Conservation (phyloP, 2,888 invertebrate genomes). For the Heteromurus nitidus region DNA sequence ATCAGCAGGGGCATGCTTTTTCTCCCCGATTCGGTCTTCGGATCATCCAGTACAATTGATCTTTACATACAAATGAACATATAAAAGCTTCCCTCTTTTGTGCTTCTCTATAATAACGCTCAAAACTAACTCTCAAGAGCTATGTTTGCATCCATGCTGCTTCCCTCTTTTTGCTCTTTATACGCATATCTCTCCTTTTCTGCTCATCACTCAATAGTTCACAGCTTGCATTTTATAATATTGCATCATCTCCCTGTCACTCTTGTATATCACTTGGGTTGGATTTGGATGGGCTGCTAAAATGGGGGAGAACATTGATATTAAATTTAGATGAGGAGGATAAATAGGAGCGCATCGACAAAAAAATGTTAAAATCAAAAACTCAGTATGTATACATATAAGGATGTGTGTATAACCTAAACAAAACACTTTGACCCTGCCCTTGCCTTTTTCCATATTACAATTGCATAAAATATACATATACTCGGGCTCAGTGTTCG, state of each 20-base stretch:
- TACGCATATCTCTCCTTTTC: conserved; percentile 3
- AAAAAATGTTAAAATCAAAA: conserved; percentile 21
- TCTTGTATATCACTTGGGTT: conserved; percentile 3
- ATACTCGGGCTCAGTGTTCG: not conserved
- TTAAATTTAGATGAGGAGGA: conserved; percentile 29
- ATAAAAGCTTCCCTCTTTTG: conserved; percentile 29
- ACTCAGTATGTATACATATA: conserved; percentile 1
- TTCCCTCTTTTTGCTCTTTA: not conserved
- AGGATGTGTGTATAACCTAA: conserved; percentile 9
- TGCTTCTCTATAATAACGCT: conserved; percentile 27
- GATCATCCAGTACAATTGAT: conserved; percentile 53
- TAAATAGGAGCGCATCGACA: not conserved
- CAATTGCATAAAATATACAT: conserved; percentile 5
- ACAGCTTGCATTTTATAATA: conserved; percentile 19
- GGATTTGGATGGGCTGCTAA: not conserved
- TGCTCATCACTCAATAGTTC: conserved; percentile 5
- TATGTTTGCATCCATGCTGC: conserved; percentile 55
- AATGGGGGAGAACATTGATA: conserved; percentile 4
- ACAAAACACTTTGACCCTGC: conserved; percentile 52
- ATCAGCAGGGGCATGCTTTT: conserved; percentile 50
- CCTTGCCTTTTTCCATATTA: not conserved
- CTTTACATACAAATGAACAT: conserved; percentile 47
- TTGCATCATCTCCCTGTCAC: conserved; percentile 45
- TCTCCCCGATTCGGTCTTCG: conserved; percentile 49
- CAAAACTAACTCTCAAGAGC: conserved; percentile 37